Percentiles rank a stretch among this genome's conserved stretches.
phyloP scores from a whole-genome alignment of 2,888 invertebrate species.

The Elegia similella region DNA sequence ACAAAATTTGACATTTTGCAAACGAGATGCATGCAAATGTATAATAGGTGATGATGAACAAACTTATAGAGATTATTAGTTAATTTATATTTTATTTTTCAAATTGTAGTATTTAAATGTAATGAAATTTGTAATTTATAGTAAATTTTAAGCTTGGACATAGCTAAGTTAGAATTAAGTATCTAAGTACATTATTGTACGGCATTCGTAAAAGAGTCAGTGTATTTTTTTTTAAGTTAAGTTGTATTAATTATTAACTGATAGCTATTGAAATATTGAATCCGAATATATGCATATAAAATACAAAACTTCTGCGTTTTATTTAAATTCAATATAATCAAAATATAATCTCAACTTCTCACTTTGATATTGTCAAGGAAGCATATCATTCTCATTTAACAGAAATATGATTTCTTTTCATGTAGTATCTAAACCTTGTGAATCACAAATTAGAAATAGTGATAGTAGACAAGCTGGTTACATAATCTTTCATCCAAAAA shows the following conservation, averaged over 20 bases:
- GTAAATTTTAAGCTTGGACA: slow-evolving; percentile 73
- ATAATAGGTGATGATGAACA: slow-evolving; percentile 31
- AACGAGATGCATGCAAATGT: not conserved
- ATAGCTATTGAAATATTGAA: slow-evolving; percentile 80
- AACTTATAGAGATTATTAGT: slow-evolving; percentile 61
- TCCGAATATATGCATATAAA: slow-evolving; percentile 81
- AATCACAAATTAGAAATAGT: no score
- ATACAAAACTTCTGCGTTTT: slow-evolving; percentile 54
- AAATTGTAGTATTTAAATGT: slow-evolving; percentile 58
- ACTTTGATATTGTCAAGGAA: no score
- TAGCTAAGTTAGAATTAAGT: slow-evolving; percentile 71
- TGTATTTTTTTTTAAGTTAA: slow-evolving; percentile 78
- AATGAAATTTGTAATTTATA: slow-evolving; percentile 78
- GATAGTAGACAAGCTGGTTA: no score
- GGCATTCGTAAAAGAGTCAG: slow-evolving; percentile 65
- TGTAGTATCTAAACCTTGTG: no score
- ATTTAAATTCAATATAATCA: slow-evolving; percentile 30
- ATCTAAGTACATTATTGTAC: slow-evolving; percentile 46
- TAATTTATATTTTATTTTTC: slow-evolving; percentile 55
- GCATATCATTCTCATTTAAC: no score
- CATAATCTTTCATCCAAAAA: no score
- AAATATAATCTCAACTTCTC: no score
- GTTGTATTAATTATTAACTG: slow-evolving; percentile 71
- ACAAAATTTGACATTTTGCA: slow-evolving; percentile 13
- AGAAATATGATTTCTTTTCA: no score